Conservation (phyloP, 2,113 vertebrate genomes). For the Dryoscopus gambensis region DNA sequence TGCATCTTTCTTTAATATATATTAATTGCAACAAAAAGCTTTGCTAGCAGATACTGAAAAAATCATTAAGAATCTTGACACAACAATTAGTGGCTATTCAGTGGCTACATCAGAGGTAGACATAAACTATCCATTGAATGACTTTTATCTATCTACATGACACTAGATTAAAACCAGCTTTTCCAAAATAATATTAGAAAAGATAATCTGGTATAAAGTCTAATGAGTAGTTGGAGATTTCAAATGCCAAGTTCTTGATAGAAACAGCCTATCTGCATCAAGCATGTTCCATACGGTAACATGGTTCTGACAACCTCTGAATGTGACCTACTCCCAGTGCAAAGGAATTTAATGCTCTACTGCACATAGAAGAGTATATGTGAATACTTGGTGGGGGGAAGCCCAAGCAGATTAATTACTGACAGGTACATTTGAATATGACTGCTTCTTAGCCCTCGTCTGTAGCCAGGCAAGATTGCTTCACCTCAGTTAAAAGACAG, state of each 20-base stretch:
- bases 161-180: not conserved
- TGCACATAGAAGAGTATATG: slow-evolving; percentile 75
- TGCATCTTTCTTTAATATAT: not conserved
- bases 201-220: not conserved
- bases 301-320: slow-evolving; percentile 68
- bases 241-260: slow-evolving; percentile 62
- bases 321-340: slow-evolving; percentile 75
- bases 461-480: slow-evolving; percentile 62
- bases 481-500: slow-evolving; percentile 69
- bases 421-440: slow-evolving; percentile 68
- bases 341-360: slow-evolving; percentile 87
- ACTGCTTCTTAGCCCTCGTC: slow-evolving; percentile 71
- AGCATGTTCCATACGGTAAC: not conserved
- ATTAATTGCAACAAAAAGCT: not conserved
- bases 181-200: not conserved
- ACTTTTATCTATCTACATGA: not conserved
- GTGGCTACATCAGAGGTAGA: not conserved
- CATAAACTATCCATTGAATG: not conserved
- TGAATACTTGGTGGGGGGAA: slow-evolving; percentile 42
- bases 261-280: slow-evolving; percentile 41
- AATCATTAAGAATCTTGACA: not conserved
- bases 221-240: slow-evolving; percentile 67
- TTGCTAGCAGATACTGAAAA: not conserved
- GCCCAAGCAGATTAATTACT: slow-evolving; percentile 77
- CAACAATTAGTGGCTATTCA: not conserved